phyloP scores from a whole-genome alignment of 2,797 vertebrate species.

The Amniataba percoides region DNA sequence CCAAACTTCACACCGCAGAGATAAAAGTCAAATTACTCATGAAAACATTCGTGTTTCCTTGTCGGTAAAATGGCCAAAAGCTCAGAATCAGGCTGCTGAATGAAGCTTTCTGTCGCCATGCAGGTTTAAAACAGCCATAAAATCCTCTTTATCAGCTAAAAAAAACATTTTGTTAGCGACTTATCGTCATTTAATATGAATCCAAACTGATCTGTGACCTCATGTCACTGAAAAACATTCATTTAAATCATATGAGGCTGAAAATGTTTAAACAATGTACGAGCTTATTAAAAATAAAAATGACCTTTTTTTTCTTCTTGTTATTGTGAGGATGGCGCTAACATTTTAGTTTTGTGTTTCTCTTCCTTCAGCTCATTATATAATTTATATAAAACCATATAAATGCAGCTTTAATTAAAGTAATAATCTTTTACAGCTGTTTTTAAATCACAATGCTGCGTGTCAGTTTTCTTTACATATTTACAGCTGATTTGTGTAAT shows the following conservation, averaged over 20 bases:
- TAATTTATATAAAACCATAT: neutral
- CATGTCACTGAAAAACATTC: no score
- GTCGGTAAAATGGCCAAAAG: neutral
- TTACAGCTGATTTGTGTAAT: neutral
- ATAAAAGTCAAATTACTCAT: neutral
- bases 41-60: neutral
- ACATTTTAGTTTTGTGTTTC: neutral
- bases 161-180: no score
- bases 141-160: no score
- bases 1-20: neutral
- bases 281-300: neutral
- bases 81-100: neutral
- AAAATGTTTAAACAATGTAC: no score
- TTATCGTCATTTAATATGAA: no score
- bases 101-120: neutral
- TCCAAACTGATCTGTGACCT: no score
- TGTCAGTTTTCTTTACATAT: neutral
- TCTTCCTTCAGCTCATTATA: no score
- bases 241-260: no score
- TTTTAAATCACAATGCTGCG: neutral
- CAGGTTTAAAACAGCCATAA: no score
- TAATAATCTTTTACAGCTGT: conserved; percentile 4
- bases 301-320: neutral
- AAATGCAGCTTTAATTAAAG: conserved; percentile 8
- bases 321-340: neutral